Conservation (phyloP, 2,113 vertebrate species). For the Myotis brandtii region DNA sequence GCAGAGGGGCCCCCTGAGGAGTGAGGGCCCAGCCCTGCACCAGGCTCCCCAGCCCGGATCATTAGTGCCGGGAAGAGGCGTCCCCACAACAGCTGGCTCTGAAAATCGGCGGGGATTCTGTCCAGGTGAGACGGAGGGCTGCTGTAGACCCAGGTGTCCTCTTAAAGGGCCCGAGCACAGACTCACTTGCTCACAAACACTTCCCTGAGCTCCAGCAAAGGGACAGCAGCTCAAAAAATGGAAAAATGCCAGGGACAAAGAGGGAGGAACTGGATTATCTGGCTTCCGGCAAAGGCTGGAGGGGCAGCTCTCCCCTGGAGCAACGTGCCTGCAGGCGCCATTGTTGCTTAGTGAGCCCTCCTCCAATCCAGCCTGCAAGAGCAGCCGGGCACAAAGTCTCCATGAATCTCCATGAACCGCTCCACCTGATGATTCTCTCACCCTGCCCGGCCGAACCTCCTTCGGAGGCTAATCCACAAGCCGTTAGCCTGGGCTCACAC, state of each 20-base stretch:
- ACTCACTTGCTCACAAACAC: neutral
- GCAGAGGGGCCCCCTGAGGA: neutral
- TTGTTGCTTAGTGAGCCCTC: neutral
- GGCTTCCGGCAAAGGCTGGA: neutral
- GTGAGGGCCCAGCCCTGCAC: neutral
- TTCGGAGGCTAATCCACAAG: neutral
- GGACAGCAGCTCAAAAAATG: neutral
- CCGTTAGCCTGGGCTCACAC: neutral
- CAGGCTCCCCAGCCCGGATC: neutral
- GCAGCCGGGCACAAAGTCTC: too few species aligned
- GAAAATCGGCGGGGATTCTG: neutral
- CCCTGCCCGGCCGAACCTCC: neutral
- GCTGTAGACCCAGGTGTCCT: neutral
- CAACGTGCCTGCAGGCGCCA: neutral
- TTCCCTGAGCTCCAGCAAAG: neutral
- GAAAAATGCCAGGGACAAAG: neutral
- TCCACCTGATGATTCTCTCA: neutral
- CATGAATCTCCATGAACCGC: neutral
- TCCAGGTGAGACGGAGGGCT: neutral
- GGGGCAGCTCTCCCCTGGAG: neutral
- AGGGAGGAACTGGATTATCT: neutral
- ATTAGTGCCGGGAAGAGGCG: neutral
- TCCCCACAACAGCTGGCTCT: neutral
- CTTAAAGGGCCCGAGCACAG: neutral
- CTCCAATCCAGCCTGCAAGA: neutral